A percentile compares a stretch with the other conserved stretches of the same genome.
These are phyloP conservation scores for Cladorhizidae sp. DNA, from an alignment of 37 sponge, comb jelly and placozoan species.

Conservation along the genomic window DNA sequence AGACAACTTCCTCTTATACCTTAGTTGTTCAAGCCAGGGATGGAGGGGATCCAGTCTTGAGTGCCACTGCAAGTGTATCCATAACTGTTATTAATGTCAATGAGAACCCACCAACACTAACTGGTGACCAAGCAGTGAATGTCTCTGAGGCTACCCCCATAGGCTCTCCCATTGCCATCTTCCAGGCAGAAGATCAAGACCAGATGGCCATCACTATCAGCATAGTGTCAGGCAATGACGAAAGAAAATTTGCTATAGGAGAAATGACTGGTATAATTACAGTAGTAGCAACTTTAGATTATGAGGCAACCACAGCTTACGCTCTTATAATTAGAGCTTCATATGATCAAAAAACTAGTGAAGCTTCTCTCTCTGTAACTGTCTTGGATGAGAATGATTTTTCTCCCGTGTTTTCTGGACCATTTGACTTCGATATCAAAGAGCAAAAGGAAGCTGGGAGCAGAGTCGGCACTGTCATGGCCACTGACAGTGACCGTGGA, in stretches of 20 bases:
- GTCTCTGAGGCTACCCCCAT: conserved; percentile 44
- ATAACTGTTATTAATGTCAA: conserved; percentile 71
- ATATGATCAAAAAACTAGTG: conserved; percentile 17
- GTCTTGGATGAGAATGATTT: conserved; percentile 83
- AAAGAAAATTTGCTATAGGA: conserved; percentile 52
- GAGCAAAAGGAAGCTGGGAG: conserved; percentile 30
- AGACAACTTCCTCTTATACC: conserved; percentile 17
- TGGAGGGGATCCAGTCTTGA: conserved; percentile 27
- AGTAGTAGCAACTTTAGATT: conserved; percentile 50
- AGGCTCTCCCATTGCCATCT: conserved; percentile 10
- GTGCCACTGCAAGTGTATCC: conserved; percentile 16
- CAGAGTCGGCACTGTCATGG: conserved; percentile 37
- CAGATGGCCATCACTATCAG: background rate
- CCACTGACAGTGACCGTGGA: conserved; percentile 39
- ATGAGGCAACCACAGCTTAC: conserved; percentile 41
- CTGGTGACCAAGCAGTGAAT: conserved; percentile 15
- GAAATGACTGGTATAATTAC: conserved; percentile 39
- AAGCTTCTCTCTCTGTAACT: conserved; percentile 31
- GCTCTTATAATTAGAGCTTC: conserved; percentile 33
- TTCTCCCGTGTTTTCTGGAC: conserved; percentile 41
- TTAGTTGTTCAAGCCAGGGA: conserved; percentile 36
- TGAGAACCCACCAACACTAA: conserved; percentile 58
- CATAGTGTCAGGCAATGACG: conserved; percentile 20
- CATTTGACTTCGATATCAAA: conserved; percentile 15
- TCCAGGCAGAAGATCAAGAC: conserved; percentile 49